These are phyloP conservation scores for Ladona fulva DNA, from an alignment of 1,140 invertebrate genomes.

Conservation along the genomic window DNA sequence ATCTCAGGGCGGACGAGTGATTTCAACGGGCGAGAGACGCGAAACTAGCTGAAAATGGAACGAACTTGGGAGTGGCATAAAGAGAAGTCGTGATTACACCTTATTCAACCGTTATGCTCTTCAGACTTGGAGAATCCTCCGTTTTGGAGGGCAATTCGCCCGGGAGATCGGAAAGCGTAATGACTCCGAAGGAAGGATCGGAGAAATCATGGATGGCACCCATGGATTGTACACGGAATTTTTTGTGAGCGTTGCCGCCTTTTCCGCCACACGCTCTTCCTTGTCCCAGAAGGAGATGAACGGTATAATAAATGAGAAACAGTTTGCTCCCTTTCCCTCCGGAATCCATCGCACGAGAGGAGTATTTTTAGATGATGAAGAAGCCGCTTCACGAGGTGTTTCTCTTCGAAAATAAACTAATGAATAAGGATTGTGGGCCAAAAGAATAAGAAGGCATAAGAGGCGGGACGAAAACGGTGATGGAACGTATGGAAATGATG, in stretches of 20 bases:
- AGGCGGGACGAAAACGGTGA: too few relatives aligned
- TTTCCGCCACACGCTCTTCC: too few relatives aligned
- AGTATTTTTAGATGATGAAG: neutral
- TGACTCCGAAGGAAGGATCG: neutral
- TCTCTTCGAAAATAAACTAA: neutral
- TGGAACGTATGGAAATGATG: too few relatives aligned
- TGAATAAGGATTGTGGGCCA: too few relatives aligned
- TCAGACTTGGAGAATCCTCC: neutral
- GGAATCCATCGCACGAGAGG: neutral
- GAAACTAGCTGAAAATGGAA: neutral
- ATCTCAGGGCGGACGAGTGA: too few relatives aligned
- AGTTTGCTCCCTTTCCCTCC: neutral
- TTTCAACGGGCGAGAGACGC: neutral
- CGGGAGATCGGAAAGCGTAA: neutral
- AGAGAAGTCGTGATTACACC: neutral
- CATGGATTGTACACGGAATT: neutral
- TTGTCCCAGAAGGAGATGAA: neutral
- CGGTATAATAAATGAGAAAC: constrained; percentile 1
- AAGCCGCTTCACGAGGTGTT: neutral
- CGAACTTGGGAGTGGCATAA: neutral
- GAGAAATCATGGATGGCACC: neutral
- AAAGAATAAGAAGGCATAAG: too few relatives aligned
- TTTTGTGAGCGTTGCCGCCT: too few relatives aligned
- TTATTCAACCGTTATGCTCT: neutral
- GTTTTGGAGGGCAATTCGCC: neutral